Conservation (phyloP, 2,797 vertebrate species). For the Sebastes taczanowskii region DNA sequence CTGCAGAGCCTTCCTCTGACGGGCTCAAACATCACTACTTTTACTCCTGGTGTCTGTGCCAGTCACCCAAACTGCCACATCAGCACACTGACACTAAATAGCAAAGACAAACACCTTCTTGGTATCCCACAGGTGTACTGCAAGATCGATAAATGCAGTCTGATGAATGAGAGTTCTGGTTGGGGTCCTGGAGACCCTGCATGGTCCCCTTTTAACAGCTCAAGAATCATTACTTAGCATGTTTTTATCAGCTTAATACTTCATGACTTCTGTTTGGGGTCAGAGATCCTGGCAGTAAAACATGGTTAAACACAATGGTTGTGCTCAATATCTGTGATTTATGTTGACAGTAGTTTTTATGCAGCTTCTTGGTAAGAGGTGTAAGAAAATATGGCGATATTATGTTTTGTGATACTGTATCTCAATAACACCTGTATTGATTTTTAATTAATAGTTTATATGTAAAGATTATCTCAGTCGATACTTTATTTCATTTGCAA, state of each 20-base stretch:
- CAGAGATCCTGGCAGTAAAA: background rate
- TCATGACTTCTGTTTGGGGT: background rate
- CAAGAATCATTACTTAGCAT: background rate
- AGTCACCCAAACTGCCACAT: slow-evolving; percentile 22
- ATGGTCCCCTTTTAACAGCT: background rate
- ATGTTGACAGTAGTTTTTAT: background rate
- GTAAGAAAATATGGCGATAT: too few species aligned
- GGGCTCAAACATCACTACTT: slow-evolving; percentile 40
- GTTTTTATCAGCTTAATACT: background rate
- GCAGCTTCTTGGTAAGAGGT: background rate
- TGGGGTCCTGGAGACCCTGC: background rate
- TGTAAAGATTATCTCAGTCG: too few species aligned
- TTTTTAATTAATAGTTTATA: too few species aligned
- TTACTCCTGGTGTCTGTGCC: slow-evolving; percentile 20
- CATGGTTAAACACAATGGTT: background rate
- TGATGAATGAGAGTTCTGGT: background rate
- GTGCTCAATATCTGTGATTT: background rate
- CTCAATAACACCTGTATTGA: too few species aligned
- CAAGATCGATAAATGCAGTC: slow-evolving; percentile 10
- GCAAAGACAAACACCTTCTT: background rate
- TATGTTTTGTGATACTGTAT: too few species aligned
- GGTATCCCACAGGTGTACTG: background rate
- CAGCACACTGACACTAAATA: slow-evolving; percentile 1
- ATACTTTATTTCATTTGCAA: too few species aligned
- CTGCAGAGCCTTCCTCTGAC: slow-evolving; percentile 69